Evolutionary conservation across 2,113 vertebrate species (phyloP).

Genomic region (Phoxinus phoxinus): DNA sequence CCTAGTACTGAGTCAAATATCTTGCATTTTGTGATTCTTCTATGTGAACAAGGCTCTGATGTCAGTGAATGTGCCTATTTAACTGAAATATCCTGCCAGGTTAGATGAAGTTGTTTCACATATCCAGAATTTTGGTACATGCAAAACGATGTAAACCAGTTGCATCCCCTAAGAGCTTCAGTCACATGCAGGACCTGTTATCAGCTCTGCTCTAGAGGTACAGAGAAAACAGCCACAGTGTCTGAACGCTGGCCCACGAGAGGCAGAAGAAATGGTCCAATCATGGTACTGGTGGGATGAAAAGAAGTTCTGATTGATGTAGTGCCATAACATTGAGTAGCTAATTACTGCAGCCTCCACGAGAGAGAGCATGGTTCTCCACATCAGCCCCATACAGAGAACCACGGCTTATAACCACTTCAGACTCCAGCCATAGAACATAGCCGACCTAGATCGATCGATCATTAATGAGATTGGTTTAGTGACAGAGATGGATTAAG

Average conservation of each 20-base stretch:
- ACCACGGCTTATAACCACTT: neutral
- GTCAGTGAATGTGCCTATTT: neutral
- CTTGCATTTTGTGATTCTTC: neutral
- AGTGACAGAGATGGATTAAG: slow-evolving; percentile 36
- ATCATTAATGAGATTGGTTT: slow-evolving; percentile 44
- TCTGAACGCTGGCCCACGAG: slow-evolving; percentile 13
- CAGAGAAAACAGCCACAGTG: slow-evolving; percentile 12
- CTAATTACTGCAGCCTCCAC: slow-evolving; percentile 26
- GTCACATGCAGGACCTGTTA: slow-evolving; percentile 5
- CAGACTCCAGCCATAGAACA: slow-evolving; percentile 15
- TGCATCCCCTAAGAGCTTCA: neutral
- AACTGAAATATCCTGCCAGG: neutral
- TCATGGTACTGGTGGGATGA: slow-evolving; percentile 36
- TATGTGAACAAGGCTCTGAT: neutral
- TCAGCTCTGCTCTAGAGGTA: slow-evolving; percentile 14
- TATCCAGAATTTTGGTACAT: neutral
- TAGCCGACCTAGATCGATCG: neutral
- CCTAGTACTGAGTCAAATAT: neutral
- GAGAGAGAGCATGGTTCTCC: neutral
- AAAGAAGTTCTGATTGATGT: slow-evolving; percentile 16
- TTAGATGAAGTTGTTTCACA: neutral
- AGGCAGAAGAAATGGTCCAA: slow-evolving; percentile 32
- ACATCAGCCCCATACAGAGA: slow-evolving; percentile 32
- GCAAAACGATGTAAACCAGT: neutral
- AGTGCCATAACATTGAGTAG: slow-evolving; percentile 12